Conservation (phyloP, 2,888 invertebrate species). For the Camponotus fellah region DNA sequence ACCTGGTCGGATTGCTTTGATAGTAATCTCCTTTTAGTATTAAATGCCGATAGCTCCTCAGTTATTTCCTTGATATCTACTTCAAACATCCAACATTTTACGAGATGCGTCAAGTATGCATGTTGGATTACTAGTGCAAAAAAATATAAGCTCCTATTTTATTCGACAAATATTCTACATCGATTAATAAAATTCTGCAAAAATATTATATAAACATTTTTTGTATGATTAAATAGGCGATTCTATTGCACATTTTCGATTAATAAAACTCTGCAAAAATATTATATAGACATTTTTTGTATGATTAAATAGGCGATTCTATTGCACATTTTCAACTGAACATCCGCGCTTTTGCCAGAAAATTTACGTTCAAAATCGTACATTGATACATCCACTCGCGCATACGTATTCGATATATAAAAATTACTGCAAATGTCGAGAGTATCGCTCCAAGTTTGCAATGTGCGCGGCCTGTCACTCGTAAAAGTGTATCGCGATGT, state of each 20-base stretch:
- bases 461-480: conserved; percentile 24
- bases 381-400: neutral
- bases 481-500: conserved; percentile 46
- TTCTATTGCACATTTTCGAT: too few relatives aligned
- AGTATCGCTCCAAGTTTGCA: neutral
- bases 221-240: neutral
- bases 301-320: neutral
- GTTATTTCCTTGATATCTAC: conserved; percentile 13
- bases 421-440: conserved; percentile 7
- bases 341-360: too few relatives aligned
- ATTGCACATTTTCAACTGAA: neutral
- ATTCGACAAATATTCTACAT: neutral
- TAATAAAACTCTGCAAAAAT: neutral
- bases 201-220: neutral
- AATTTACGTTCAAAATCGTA: neutral
- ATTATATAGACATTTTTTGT: neutral
- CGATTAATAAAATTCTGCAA: neutral
- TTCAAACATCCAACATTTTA: conserved; percentile 19
- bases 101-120: conserved; percentile 3
- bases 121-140: neutral
- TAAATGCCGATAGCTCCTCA: conserved; percentile 13
- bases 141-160: neutral
- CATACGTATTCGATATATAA: neutral
- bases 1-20: conserved; percentile 30
- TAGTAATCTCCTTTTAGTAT: conserved; percentile 32